Base-by-base conservation (phyloP, 2,113 vertebrate genomes). In the Pelobates fuscus region DNA sequence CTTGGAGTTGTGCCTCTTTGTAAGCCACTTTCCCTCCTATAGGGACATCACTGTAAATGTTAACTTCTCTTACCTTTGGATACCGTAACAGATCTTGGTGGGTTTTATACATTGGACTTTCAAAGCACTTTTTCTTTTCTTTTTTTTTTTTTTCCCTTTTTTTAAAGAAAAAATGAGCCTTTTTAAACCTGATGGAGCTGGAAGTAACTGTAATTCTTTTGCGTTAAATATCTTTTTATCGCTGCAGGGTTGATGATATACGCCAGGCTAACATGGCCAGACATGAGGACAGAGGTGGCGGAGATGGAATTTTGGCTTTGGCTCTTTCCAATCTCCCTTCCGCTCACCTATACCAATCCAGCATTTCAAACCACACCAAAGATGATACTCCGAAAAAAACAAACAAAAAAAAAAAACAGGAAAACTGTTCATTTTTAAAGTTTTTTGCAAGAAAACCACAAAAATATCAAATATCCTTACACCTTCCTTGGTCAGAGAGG, bases 291-390 rank as follows among this genome's bases (percentile, higher is more conserved):
- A 63, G 3, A 64, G 17, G 23, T 57, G 63, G 63, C 11, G n/a
- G 23, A 8, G 63, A 24, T 32, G 37, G 26, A 32, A 8, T n/a
- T n/a, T 37, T 37, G 32, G 32, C 32, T 37, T 37, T 37, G 32
- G 32, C 32, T 37, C 10, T 37, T 37, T 49, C 17, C 32, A 1
- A 4, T 24, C 4, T 23, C 11, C 30, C 18, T 43, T 25, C 44
- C n/a, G n/a, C 25, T 32, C 61, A 10, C n/a, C 32, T 64, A 2
- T 27, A 55, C 63, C 55, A 23, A 29, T 68, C 64, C 73, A 77
- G 73, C 73, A 68, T 77, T 46, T 68, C 55, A 60, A 77, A 52
- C 26, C 43, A 60, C 73, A 77, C 73, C 73, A 77, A 77, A 77
- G 73, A 77, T 61, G 21, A 49, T 25, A 20, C 20, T 8, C 24